These are phyloP conservation scores for Laterallus jamaicensis DNA, from an alignment of 2,113 vertebrate genomes.

Conservation along the genomic window DNA sequence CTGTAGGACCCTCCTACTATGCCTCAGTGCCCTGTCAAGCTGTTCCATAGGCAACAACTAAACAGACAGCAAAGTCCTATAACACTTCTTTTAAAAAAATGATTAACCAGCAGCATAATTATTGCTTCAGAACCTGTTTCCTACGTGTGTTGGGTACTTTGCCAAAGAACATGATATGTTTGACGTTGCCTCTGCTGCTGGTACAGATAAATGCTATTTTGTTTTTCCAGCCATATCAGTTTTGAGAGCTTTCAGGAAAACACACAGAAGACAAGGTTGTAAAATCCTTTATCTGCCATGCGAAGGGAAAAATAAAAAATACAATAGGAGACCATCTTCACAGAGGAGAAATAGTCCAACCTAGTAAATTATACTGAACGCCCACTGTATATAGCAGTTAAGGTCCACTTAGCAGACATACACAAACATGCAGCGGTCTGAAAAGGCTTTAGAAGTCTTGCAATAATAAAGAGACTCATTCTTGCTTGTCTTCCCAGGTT, in stretches of 20 bases:
- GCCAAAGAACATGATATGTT: slow-evolving; percentile 41
- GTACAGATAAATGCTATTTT: slow-evolving; percentile 32
- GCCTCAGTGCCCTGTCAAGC: not conserved
- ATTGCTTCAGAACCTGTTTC: slow-evolving; percentile 27
- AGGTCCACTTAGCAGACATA: slow-evolving; percentile 64
- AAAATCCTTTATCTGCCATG: slow-evolving; percentile 4
- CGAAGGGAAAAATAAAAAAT: slow-evolving; percentile 5
- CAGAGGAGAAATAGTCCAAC: not conserved
- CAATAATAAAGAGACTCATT: slow-evolving; percentile 69
- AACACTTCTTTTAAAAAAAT: not conserved
- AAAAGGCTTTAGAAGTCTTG: slow-evolving; percentile 60
- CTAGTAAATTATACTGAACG: slow-evolving; percentile 42
- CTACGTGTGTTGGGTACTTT: slow-evolving; percentile 2
- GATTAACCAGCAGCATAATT: slow-evolving; percentile 44
- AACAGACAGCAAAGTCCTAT: not conserved
- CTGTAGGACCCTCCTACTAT: not conserved
- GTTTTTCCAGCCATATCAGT: slow-evolving; percentile 16
- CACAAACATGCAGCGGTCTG: slow-evolving; percentile 52
- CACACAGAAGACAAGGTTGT: not conserved
- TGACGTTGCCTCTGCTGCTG: slow-evolving; percentile 3
- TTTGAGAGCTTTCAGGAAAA: slow-evolving; percentile 30
- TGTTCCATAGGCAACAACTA: not conserved
- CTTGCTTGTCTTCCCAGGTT: slow-evolving; percentile 68
- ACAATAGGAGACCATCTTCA: slow-evolving; percentile 9
- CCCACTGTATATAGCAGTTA: slow-evolving; percentile 53